phyloP scores from a whole-genome alignment of 2,113 vertebrate genomes.

The Elephantulus edwardii region DNA sequence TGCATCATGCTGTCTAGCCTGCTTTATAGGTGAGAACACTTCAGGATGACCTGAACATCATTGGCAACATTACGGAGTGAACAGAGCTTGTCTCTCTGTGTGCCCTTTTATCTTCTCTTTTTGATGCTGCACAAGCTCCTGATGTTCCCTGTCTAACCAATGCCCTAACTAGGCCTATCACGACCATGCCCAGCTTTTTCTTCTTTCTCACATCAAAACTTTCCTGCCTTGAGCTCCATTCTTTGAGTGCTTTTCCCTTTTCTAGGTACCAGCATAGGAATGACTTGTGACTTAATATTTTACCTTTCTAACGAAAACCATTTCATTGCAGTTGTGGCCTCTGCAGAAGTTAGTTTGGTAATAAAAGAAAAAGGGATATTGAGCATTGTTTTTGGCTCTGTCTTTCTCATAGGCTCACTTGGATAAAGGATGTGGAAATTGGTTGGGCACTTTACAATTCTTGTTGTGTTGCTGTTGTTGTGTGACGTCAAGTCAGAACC shows the following conservation, averaged over 20 bases:
- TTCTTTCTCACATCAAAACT: neutral
- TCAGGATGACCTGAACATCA: neutral
- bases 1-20: neutral
- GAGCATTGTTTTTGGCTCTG: neutral
- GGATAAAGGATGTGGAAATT: neutral
- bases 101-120: neutral
- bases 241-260: neutral
- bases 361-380: neutral
- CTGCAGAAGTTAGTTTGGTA: constrained; percentile 9
- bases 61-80: neutral
- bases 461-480: too few relatives aligned
- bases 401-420: neutral
- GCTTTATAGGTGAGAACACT: neutral
- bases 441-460: neutral
- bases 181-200: neutral
- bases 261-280: neutral
- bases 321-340: neutral
- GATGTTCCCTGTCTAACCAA: neutral
- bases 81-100: neutral
- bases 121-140: neutral
- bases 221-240: neutral
- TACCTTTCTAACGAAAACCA: neutral
- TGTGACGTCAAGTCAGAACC: too few relatives aligned
- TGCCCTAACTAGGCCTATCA: neutral
- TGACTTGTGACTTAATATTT: neutral